These are phyloP conservation scores for Dendrocincla fuliginosa DNA, from an alignment of 2,797 vertebrate species.

Conservation along the genomic window DNA sequence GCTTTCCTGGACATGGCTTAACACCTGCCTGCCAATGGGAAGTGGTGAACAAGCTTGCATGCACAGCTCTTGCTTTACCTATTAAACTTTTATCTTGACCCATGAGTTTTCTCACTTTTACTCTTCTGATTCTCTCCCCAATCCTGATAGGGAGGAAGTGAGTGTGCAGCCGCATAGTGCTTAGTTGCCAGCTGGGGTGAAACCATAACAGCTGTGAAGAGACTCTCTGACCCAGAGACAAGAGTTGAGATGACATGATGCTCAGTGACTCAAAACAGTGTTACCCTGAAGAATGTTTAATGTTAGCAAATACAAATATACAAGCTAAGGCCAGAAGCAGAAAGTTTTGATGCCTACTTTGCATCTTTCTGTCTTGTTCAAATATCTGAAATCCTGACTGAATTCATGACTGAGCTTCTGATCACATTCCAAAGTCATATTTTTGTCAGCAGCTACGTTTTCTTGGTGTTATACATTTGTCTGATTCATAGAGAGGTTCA, in stretches of 20 bases:
- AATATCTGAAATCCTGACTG: background rate
- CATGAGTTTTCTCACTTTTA: background rate
- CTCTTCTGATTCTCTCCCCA: background rate
- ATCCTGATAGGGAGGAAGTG: background rate
- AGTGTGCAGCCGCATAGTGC: background rate
- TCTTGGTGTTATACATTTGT: background rate
- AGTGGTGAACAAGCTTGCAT: background rate
- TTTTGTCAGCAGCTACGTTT: background rate
- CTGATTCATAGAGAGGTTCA: fast-evolving
- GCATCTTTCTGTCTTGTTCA: background rate
- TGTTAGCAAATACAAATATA: background rate
- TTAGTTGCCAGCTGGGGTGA: background rate
- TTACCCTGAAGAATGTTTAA: background rate
- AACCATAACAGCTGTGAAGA: background rate
- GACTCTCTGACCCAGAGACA: background rate
- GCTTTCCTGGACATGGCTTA: background rate
- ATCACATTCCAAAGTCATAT: background rate
- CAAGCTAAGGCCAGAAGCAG: background rate
- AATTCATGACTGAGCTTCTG: background rate
- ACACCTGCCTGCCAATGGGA: background rate
- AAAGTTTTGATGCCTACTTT: background rate
- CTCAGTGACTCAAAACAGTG: background rate
- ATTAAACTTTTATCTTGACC: background rate
- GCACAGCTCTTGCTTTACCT: background rate
- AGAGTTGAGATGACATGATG: background rate